These are phyloP conservation scores for Zalophus californianus DNA, from an alignment of 2,797 vertebrate genomes.

Conservation along the genomic window DNA sequence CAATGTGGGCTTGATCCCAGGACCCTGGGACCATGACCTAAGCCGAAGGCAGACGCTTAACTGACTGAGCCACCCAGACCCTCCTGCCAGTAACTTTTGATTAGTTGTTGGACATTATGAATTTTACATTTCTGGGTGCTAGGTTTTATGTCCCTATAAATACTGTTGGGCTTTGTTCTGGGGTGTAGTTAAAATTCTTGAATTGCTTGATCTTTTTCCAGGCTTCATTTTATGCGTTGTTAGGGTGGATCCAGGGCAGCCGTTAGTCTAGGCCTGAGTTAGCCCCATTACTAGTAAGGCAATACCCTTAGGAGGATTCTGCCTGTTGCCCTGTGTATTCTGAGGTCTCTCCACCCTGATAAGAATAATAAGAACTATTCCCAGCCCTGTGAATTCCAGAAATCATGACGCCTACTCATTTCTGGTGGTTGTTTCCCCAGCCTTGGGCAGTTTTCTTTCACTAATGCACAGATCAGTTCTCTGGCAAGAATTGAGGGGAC, in stretches of 20 bases:
- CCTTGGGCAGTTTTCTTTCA: background rate
- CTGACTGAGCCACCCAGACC: background rate
- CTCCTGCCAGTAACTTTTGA: background rate
- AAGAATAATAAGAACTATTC: background rate
- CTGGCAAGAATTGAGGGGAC: background rate
- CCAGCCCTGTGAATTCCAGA: background rate
- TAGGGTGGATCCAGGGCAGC: background rate
- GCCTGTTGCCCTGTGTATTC: background rate
- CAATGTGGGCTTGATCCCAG: background rate
- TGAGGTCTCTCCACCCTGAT: background rate
- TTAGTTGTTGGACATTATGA: background rate
- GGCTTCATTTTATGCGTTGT: background rate
- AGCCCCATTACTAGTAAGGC: background rate
- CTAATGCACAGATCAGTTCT: background rate
- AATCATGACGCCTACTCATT: background rate
- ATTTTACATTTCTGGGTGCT: background rate
- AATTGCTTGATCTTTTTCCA: background rate
- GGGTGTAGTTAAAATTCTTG: background rate
- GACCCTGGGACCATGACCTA: background rate
- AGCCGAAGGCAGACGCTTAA: background rate
- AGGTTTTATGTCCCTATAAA: background rate
- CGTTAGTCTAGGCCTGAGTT: background rate
- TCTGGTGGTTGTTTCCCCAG: background rate
- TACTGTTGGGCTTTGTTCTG: conserved; percentile 34
- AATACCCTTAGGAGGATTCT: background rate